Conservation (phyloP, 2,797 vertebrate species). For the Limosa lapponica region DNA sequence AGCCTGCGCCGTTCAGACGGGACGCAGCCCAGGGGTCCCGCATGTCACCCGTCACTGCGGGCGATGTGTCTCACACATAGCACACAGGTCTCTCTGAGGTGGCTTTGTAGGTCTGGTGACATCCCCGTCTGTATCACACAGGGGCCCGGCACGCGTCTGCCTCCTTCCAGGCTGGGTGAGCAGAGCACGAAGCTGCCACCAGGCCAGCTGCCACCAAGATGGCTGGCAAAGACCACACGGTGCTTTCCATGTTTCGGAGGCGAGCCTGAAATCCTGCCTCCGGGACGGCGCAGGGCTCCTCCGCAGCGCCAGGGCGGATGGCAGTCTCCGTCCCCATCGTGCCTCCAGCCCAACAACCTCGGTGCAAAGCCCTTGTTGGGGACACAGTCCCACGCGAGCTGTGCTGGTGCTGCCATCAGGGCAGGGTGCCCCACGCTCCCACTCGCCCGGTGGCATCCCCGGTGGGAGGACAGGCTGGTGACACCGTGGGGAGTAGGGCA, state of each 20-base stretch:
- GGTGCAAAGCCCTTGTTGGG: background rate
- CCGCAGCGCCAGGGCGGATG: background rate
- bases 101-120: background rate
- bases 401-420: fast-evolving
- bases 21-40: background rate
- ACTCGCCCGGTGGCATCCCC: background rate
- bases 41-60: fast-evolving
- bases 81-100: fast-evolving
- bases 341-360: background rate
- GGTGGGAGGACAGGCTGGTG: fast-evolving
- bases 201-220: background rate
- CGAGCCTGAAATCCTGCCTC: background rate
- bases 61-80: background rate
- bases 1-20: background rate
- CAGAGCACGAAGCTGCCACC: background rate
- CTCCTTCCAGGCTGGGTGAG: background rate
- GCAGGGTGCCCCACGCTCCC: fast-evolving
- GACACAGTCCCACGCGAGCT: fast-evolving
- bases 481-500: background rate
- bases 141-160: fast-evolving
- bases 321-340: background rate
- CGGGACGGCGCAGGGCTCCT: background rate
- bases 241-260: background rate
- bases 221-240: background rate
- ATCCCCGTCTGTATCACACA: fast-evolving